Conservation (phyloP, 2,888 invertebrate genomes). For the Zaprionus bogoriensis region DNA sequence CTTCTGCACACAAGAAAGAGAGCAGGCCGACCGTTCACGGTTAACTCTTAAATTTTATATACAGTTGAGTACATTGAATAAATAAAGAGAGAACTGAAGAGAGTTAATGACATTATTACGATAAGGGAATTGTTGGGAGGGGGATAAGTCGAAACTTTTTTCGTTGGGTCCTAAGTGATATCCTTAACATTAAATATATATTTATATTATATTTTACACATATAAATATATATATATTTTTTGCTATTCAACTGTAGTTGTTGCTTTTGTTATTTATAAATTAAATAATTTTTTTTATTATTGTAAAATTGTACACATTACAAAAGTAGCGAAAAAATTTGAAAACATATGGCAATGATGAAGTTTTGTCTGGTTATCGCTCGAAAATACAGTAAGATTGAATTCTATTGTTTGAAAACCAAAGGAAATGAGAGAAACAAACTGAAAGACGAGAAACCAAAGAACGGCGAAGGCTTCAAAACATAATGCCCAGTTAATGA, state of each 20-base stretch:
- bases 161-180: slow-evolving; percentile 6
- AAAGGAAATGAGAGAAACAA: slow-evolving; percentile 6
- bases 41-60: slow-evolving; percentile 16
- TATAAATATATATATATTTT: slow-evolving; percentile 10
- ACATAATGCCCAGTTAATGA: slow-evolving; percentile 40
- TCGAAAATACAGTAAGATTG: slow-evolving; percentile 17
- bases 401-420: slow-evolving; percentile 2
- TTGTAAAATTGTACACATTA: slow-evolving; percentile 46
- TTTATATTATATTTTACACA: slow-evolving; percentile 4
- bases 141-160: neutral
- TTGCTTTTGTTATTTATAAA: slow-evolving; percentile 6
- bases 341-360: slow-evolving; percentile 33
- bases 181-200: slow-evolving; percentile 10
- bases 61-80: slow-evolving; percentile 13
- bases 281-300: slow-evolving; percentile 13
- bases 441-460: slow-evolving; percentile 10
- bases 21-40: slow-evolving; percentile 12
- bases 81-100: neutral
- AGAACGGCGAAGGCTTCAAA: slow-evolving; percentile 15
- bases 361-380: slow-evolving; percentile 24
- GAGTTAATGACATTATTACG: neutral
- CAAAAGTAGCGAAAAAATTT: slow-evolving; percentile 48
- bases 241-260: slow-evolving; percentile 13
- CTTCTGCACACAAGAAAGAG: slow-evolving; percentile 36
- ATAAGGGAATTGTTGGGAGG: neutral